Percentiles rank a stretch among this genome's conserved stretches.
These are phyloP conservation scores for Mythimna ferrago DNA, from an alignment of 2,888 invertebrate genomes.

Conservation along the genomic window DNA sequence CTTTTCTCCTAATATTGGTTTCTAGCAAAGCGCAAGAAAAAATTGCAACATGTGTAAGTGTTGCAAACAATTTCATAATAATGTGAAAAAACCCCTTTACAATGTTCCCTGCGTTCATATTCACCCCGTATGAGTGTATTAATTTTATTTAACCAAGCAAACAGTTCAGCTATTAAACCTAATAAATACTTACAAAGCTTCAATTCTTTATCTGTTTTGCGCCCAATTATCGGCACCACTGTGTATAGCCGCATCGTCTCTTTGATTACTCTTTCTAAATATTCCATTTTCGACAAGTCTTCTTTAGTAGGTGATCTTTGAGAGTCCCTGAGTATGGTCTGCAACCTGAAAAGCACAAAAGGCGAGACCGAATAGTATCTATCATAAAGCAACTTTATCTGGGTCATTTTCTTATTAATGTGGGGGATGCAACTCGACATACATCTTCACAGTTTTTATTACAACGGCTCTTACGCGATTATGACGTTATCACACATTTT, in stretches of 20 bases:
- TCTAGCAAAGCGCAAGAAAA: too few species aligned
- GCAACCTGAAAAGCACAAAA: slow-evolving; percentile 77
- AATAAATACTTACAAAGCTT: slow-evolving; percentile 83
- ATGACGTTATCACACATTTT: too few species aligned
- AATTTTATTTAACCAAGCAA: background rate
- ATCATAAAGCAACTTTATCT: background rate
- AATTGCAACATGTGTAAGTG: too few species aligned
- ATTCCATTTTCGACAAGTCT: slow-evolving; percentile 89
- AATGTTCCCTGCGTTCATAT: too few species aligned
- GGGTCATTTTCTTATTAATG: background rate
- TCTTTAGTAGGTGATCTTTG: slow-evolving; percentile 82
- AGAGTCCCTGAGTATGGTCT: slow-evolving; percentile 84
- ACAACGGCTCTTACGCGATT: too few species aligned
- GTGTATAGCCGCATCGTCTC: slow-evolving; percentile 91
- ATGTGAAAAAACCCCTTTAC: too few species aligned
- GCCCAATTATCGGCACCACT: slow-evolving; percentile 87
- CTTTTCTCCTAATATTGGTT: too few species aligned
- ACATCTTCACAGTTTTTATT: too few species aligned
- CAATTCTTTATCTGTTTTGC: slow-evolving; percentile 85
- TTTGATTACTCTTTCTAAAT: slow-evolving; percentile 90
- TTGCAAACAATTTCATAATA: too few species aligned
- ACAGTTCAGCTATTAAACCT: background rate
- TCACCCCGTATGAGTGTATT: background rate
- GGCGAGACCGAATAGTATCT: background rate
- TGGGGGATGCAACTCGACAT: too few species aligned